Percentiles rank a stretch among this genome's conserved stretches.
These are phyloP conservation scores for Anseranas semipalmata DNA, from an alignment of 2,113 vertebrate genomes.

Conservation along the genomic window DNA sequence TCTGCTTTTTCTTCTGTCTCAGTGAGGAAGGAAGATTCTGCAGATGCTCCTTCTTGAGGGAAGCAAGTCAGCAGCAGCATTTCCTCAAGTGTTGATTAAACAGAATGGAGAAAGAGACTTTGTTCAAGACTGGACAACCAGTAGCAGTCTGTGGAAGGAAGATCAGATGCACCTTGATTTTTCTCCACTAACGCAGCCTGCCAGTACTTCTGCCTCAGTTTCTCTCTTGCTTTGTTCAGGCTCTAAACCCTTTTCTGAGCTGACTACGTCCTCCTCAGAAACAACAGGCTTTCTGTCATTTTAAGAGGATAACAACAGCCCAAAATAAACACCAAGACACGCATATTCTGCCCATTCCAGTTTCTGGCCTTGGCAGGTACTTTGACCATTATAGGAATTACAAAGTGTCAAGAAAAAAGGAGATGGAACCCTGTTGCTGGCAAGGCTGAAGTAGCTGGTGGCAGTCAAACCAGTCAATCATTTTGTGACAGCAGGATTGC, in stretches of 20 bases:
- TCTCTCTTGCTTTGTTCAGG: not conserved
- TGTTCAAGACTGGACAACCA: not conserved
- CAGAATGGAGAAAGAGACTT: not conserved
- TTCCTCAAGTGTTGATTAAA: not conserved
- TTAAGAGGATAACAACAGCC: not conserved
- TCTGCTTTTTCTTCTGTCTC: not conserved
- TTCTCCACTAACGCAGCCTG: not conserved
- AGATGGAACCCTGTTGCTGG: not conserved
- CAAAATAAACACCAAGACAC: not conserved
- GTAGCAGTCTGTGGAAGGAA: not conserved
- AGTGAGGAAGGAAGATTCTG: not conserved
- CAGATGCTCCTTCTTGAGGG: not conserved
- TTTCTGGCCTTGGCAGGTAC: not conserved
- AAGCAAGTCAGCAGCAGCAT: not conserved
- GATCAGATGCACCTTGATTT: not conserved
- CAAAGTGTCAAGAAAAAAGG: not conserved
- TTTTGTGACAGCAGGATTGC: not conserved
- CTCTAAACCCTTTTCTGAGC: not conserved
- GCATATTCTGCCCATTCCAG: not conserved
- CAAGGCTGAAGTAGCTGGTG: not conserved
- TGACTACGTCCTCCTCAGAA: not conserved
- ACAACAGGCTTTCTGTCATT: not conserved
- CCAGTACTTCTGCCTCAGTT: not conserved
- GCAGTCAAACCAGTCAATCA: not conserved
- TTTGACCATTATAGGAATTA: not conserved